Base-by-base conservation (phyloP, 2,797 vertebrate genomes). In the Delichon dasypus region DNA sequence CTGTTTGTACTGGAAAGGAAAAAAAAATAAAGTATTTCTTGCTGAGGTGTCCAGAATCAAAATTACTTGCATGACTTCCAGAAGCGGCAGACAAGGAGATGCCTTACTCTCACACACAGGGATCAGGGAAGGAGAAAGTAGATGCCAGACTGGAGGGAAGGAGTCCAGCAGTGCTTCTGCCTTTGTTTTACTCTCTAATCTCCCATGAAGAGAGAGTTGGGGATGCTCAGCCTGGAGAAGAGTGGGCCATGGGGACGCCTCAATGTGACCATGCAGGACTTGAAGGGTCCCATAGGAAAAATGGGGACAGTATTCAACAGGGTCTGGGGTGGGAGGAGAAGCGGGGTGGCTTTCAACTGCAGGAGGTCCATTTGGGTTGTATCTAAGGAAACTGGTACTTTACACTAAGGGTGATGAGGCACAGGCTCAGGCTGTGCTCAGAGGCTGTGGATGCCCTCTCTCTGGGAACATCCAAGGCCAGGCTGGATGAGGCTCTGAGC, bases 1-100 rank as follows among this genome's bases (percentile, higher is more conserved):
- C 11, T 62, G 67, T 94, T 96, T 96, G 94, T 96, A 95, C 66
- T 66, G 75, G 68, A 94, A 88, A 93, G 36, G 23, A 82, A 81
- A 54, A 89, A 38, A 38, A 10, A 38, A 36, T 80, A 89, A 96
- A 96, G 57, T 83, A 86, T 86, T 94, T 93, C 86, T 90, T 75
- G 68, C 64, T 77, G 88, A 90, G 77, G 72, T 92, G 92, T 91
- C 66, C 66, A 74, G 55, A 36, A 94, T 54, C 38, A 58, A 73
- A 73, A 54, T 38, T 2, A 40, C 20, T 70, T 11, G 50, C 25
- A 27, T 87, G 71, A 68, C 51, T 94, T 88, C 71, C 45, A 54
- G 45, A 40, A 44, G 2, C 50, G 36, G 16, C 25, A 66, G 50
- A 7, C 2, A 7, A 7, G 15, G 27, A 65, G 30, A 7, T 14